A percentile compares a stretch with the other conserved stretches of the same genome.
These are phyloP conservation scores for Syngnathus floridae DNA, from an alignment of 2,113 vertebrate genomes.

Conservation along the genomic window DNA sequence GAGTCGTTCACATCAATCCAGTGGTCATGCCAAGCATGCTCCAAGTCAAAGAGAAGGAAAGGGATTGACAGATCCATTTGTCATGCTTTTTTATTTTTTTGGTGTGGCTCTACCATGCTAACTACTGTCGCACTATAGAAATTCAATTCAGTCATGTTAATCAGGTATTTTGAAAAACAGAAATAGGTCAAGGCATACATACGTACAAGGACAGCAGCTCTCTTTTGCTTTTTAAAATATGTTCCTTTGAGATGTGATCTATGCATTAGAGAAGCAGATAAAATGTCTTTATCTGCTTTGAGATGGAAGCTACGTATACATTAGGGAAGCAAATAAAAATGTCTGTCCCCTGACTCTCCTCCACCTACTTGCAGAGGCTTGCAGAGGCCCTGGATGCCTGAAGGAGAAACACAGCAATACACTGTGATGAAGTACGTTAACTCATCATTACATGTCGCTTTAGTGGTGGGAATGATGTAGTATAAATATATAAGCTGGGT, in stretches of 20 bases:
- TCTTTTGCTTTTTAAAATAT: constrained; percentile 31
- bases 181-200: constrained; percentile 43
- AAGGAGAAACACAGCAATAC: constrained; percentile 63
- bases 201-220: constrained; percentile 55
- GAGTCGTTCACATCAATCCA: constrained; percentile 56
- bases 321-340: constrained; percentile 46
- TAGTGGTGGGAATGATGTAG: background rate
- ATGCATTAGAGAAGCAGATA: constrained; percentile 41
- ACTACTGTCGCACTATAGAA: constrained; percentile 47
- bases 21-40: constrained; percentile 66
- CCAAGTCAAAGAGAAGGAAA: constrained; percentile 68
- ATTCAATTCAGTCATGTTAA: constrained; percentile 43
- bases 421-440: constrained; percentile 55
- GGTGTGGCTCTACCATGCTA: constrained; percentile 68
- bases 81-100: constrained; percentile 65
- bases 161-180: constrained; percentile 54
- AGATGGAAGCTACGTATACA: constrained; percentile 18
- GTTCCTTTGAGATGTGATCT: constrained; percentile 21
- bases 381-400: constrained; percentile 56
- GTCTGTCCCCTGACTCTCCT: constrained; percentile 46
- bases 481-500: constrained; percentile 8
- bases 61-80: constrained; percentile 51
- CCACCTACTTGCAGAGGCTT: constrained; percentile 59
- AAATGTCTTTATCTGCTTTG: constrained; percentile 1
- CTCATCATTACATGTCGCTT: constrained; percentile 38